Conservation (phyloP, 2,113 vertebrate species). For the Progne subis region DNA sequence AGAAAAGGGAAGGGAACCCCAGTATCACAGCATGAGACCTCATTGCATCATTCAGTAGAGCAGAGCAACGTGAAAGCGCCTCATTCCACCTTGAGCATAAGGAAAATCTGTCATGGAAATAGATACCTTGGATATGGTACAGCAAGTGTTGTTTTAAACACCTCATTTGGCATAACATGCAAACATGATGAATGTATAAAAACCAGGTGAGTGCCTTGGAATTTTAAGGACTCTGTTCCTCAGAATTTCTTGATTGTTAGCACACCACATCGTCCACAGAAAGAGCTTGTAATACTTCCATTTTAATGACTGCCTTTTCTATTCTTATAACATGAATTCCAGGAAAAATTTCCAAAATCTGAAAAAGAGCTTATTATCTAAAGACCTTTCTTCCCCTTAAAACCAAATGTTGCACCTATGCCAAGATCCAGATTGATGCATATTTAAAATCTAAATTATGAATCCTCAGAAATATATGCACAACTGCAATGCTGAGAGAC, state of each 20-base stretch:
- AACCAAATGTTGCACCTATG: not conserved
- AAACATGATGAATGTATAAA: not conserved
- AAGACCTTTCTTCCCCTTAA: not conserved
- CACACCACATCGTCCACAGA: not conserved
- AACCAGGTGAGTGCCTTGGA: not conserved
- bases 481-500: not conserved
- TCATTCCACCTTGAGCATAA: not conserved
- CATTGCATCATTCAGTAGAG: not conserved
- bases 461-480: not conserved
- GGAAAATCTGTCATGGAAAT: not conserved
- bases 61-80: not conserved
- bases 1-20: not conserved
- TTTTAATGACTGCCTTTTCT: not conserved
- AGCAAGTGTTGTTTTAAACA: not conserved
- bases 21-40: not conserved
- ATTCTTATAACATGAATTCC: not conserved
- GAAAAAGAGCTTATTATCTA: not conserved
- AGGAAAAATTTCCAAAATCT: not conserved
- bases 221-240: not conserved
- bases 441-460: not conserved
- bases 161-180: not conserved
- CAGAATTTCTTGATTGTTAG: not conserved
- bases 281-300: not conserved
- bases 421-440: not conserved
- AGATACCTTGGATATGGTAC: not conserved